phyloP scores from a whole-genome alignment of 2,797 vertebrate species.

The Manis crassicaudata region DNA sequence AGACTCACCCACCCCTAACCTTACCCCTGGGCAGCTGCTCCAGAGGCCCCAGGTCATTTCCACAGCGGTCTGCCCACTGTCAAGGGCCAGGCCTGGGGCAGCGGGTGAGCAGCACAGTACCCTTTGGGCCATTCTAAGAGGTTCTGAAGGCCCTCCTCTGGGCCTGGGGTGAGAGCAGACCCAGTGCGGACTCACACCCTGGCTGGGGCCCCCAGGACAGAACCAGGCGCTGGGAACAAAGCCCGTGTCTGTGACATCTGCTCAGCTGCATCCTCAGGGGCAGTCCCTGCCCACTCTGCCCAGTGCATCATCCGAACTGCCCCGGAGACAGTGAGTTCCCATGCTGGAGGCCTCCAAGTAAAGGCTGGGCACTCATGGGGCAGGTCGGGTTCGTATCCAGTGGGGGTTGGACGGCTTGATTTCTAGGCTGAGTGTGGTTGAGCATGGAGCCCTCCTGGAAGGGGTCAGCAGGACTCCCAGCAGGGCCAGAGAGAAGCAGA shows the following conservation, averaged over 20 bases:
- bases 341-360: neutral
- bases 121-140: too few relatives aligned
- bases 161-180: neutral
- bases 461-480: neutral
- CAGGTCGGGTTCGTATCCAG: fast-evolving
- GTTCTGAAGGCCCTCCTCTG: neutral
- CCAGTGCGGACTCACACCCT: neutral
- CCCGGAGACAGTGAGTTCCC: fast-evolving
- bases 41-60: neutral
- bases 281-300: neutral
- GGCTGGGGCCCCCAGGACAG: neutral
- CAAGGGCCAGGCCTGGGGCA: too few relatives aligned
- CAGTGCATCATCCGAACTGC: neutral
- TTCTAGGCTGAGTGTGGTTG: neutral
- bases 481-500: neutral
- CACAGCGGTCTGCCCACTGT: neutral
- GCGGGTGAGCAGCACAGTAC: too few relatives aligned
- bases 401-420: neutral
- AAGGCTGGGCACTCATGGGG: neutral
- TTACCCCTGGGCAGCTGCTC: neutral
- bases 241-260: neutral
- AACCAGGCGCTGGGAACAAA: neutral
- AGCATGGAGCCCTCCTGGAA: too few relatives aligned
- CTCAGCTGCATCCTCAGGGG: neutral
- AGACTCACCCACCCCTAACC: neutral